Conservation (phyloP, 2,888 invertebrate species). For the Pollenia angustigena region DNA sequence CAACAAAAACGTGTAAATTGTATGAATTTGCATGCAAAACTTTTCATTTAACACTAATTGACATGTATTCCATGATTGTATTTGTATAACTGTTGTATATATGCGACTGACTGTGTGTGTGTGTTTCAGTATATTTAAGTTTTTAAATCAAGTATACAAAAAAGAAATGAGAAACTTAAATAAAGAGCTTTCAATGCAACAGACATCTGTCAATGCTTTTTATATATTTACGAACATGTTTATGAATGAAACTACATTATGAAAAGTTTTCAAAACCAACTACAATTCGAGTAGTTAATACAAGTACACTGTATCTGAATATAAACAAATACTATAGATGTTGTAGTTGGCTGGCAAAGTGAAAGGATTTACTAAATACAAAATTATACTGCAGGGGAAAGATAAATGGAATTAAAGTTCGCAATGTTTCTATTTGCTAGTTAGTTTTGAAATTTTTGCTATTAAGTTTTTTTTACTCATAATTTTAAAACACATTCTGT, state of each 20-base stretch:
- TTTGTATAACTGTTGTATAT: constrained; percentile 35
- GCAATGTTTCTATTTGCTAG: neutral
- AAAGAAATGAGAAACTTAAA: constrained; percentile 19
- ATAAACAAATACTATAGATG: too few species aligned
- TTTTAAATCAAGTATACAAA: constrained; percentile 67
- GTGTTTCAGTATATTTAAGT: constrained; percentile 72
- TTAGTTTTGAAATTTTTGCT: neutral
- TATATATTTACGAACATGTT: constrained; percentile 15
- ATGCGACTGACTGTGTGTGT: constrained; percentile 73
- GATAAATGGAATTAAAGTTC: too few species aligned
- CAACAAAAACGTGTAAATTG: constrained; percentile 53
- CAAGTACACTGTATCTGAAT: neutral
- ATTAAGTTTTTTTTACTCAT: neutral
- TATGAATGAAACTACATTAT: constrained; percentile 55
- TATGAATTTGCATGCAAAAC: constrained; percentile 72
- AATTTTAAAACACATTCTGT: too few species aligned
- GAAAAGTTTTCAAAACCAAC: constrained; percentile 54
- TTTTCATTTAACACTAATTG: constrained; percentile 73
- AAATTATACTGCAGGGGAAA: neutral
- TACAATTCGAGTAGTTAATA: constrained; percentile 21
- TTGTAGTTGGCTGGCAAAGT: neutral
- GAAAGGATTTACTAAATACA: neutral
- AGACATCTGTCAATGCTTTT: constrained; percentile 71
- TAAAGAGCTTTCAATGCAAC: constrained; percentile 75
- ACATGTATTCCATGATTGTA: constrained; percentile 62